Evolutionary conservation across 92 coral and sea anemone species (phyloP).

Genomic region (Micromussa lordhowensis): DNA sequence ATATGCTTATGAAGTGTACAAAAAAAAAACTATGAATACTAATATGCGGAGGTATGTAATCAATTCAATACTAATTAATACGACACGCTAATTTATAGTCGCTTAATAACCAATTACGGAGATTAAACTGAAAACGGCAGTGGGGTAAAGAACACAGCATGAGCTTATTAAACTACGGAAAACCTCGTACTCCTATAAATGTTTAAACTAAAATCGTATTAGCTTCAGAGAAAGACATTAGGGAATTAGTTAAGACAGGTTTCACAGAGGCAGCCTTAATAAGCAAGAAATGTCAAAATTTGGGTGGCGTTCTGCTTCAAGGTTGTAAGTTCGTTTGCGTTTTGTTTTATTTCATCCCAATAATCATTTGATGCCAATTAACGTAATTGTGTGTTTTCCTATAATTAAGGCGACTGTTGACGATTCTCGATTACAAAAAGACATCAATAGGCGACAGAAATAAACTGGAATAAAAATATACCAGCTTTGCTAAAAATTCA

Average conservation of each 20-base stretch:
- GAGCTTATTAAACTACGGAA: neutral
- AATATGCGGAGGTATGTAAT: neutral
- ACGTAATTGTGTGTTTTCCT: neutral
- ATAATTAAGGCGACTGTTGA: neutral
- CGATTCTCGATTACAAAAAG: neutral
- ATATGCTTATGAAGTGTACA: neutral
- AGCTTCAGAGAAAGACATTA: neutral
- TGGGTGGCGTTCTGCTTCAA: neutral
- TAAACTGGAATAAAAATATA: neutral
- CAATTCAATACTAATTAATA: neutral
- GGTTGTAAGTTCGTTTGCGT: neutral
- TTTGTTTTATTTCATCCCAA: neutral
- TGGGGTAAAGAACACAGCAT: neutral
- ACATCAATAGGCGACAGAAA: neutral
- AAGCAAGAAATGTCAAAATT: neutral
- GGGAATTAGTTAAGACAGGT: neutral
- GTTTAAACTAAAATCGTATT: neutral
- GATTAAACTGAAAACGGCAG: neutral
- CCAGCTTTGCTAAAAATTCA: neutral
- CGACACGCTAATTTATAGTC: neutral
- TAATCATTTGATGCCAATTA: neutral
- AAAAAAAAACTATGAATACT: neutral
- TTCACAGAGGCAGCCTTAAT: neutral
- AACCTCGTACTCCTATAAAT: neutral
- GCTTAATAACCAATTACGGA: constrained; percentile 4